Evolutionary conservation across 2,888 invertebrate species (phyloP), one percentile per base, ranked within the genome.

Genomic region (Standfussiana lucernea): DNA sequence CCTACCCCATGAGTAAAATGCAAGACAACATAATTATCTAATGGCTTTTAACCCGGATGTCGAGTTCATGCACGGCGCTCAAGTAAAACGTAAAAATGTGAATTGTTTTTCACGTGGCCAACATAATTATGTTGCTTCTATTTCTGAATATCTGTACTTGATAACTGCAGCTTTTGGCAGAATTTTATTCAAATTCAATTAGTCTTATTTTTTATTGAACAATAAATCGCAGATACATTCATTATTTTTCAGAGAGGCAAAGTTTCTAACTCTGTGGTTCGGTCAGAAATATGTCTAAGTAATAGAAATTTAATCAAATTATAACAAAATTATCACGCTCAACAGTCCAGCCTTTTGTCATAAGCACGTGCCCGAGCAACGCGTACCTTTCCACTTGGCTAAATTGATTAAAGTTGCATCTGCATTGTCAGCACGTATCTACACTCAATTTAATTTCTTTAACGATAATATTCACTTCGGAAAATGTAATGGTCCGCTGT

Each of bases 261-360:
- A n/a, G n/a, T 74, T 83, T 47, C 24, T 83, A 84, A 71, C 71
- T 89, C 89, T 90, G 35, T 90, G 80, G 79, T 59, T 73, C 21
- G 75, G 64, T 75, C 82, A 88, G 73, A 89, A 85, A 86, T 84
- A 86, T 80, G 83, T 87, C 89, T 90, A 92, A 90, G 92, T 93
- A 93, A 95, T 94, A 93, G 92, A 95, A 94, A 92, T 94, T 95
- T 93, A 95, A 95, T 95, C 93, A 94, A 95, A 95, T 94, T 93
- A 90, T 93, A 93, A 93, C 91, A 93, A 94, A 93, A 93, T 94
- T 92, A 93, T 91, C 91, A 90, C 90, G 89, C 84, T 82, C 89
- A 92, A 93, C 93, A 93, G 91, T 88, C 88, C 78, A 84, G 72
- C 77, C 89, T 89, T 93, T 95, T 94, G 93, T 93, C 91, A 88